A percentile compares a stretch with the other conserved stretches of the same genome.
Evolutionary conservation across 2,797 vertebrate genomes (phyloP).

Genomic region (Ambastaia sidthimunki): DNA sequence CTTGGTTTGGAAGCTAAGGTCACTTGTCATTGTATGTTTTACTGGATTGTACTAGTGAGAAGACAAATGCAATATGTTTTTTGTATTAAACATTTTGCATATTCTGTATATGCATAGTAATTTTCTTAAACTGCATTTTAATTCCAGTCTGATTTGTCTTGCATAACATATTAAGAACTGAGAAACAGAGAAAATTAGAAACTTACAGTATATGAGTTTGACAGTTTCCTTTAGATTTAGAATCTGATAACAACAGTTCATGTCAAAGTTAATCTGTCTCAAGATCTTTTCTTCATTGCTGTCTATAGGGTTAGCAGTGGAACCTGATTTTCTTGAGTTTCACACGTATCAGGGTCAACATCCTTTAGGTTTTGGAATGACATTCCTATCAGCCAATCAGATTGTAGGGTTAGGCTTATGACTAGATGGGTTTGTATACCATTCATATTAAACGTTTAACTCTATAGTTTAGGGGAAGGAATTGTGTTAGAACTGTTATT

Average conservation of each 20-base stretch:
- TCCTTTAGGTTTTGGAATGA: not conserved
- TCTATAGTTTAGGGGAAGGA: too few relatives aligned
- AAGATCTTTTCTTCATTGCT: not conserved
- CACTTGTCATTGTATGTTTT: slow-evolving; percentile 12
- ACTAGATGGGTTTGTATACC: not conserved
- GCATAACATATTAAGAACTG: too few relatives aligned
- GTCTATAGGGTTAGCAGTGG: not conserved
- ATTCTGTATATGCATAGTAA: not conserved
- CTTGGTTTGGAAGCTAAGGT: slow-evolving; percentile 37
- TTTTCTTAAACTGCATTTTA: too few relatives aligned
- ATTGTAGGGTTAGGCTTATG: not conserved
- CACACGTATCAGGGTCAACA: not conserved
- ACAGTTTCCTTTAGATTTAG: too few relatives aligned
- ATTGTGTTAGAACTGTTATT: too few relatives aligned
- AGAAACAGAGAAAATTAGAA: too few relatives aligned
- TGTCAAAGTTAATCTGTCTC: not conserved
- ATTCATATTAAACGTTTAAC: not conserved
- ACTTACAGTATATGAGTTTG: too few relatives aligned
- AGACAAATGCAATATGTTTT: slow-evolving; percentile 1
- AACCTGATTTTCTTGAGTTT: too few relatives aligned
- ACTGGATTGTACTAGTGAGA: slow-evolving; percentile 4
- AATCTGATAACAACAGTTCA: too few relatives aligned
- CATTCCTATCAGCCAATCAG: not conserved
- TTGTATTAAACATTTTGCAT: slow-evolving; percentile 3
- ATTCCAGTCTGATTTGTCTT: too few relatives aligned